Evolutionary conservation across 2,888 invertebrate genomes (phyloP), one percentile per base, ranked within the genome.

Genomic region (Helleia helle): DNA sequence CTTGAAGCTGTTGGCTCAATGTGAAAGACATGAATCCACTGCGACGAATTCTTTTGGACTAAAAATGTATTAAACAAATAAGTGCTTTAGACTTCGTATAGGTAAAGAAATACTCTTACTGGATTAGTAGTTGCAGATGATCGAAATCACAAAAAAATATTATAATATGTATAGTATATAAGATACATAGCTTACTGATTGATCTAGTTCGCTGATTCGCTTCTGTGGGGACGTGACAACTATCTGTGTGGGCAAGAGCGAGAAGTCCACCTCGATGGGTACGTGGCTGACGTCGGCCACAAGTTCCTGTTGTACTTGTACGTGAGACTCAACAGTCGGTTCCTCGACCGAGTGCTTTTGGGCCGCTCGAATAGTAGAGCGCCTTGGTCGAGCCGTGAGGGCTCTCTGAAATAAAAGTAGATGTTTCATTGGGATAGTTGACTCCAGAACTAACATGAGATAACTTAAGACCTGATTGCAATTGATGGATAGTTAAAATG

Each of bases 211-310:
- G 5, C 48, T 47, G 0, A 51, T 36, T 1, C 67, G 56, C 46
- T 67, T 67, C 7, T 52, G 46, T 28, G 50, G 46, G 22, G 65
- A 61, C 0, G 59, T 58, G 13, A 57, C 51, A 11, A 79, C 37
- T 22, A 65, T 67, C 44, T 80, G 81, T 6, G 79, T 77, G 0
- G 60, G 62, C 38, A 74, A 41, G 0, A 73, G 65, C 0, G 63
- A 43, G 38, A 72, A 57, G 7, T 37, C 31, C 9, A 26, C 12
- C n/a, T 26, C 14, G 1, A 18, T 36, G n/a, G 36, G 30, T 11
- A 17, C 29, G 3, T 31, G 30, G 12, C 26, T 30, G 7, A 17
- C 29, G 22, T 22, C 38, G 17, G 18, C n/a, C 9, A 14, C 12
- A 17, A 13, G n/a, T n/a, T 27, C 25, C 25, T 28, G 36, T 17